A percentile compares a stretch with the other conserved stretches of the same genome.
Conservation (phyloP, 2,888 invertebrate species). For the Baronia brevicornis region DNA sequence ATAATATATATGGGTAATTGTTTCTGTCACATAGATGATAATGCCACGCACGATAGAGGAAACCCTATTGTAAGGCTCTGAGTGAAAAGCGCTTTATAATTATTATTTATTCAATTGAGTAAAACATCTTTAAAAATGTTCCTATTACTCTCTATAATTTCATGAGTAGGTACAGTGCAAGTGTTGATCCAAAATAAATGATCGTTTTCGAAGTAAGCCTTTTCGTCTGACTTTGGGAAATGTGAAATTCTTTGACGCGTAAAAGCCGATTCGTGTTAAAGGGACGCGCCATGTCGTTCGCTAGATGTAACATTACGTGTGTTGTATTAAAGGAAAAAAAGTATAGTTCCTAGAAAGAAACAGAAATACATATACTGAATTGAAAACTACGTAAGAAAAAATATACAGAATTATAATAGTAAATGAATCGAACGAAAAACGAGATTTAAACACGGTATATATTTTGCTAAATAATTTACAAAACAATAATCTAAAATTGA, state of each 20-base stretch:
- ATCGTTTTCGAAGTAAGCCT: conserved; percentile 30
- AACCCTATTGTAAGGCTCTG: too few species aligned
- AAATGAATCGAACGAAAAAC: too few species aligned
- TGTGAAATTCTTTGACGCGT: conserved; percentile 40
- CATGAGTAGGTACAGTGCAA: conserved; percentile 7
- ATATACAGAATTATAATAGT: conserved; percentile 3
- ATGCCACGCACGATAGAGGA: too few species aligned
- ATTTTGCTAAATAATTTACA: too few species aligned
- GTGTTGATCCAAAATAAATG: conserved; percentile 23
- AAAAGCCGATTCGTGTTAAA: conserved; percentile 60
- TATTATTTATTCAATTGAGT: too few species aligned
- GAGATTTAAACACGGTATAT: too few species aligned
- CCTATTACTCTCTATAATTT: conserved; percentile 1
- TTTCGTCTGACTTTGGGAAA: conserved; percentile 35
- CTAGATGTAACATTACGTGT: conserved; percentile 32
- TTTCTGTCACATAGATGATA: too few species aligned
- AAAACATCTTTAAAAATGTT: conserved; percentile 1
- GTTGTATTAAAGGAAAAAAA: too few species aligned
- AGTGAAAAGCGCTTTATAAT: too few species aligned
- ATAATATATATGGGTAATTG: too few species aligned
- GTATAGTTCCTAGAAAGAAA: conserved; percentile 40
- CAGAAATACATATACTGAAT: conserved; percentile 45
- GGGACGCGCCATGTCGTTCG: conserved; percentile 28
- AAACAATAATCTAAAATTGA: too few species aligned
- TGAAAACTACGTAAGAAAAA: conserved; percentile 25